Evolutionary conservation across 2,888 invertebrate genomes (phyloP), one percentile per base, ranked within the genome.

Genomic region (Cheilosia variabilis): DNA sequence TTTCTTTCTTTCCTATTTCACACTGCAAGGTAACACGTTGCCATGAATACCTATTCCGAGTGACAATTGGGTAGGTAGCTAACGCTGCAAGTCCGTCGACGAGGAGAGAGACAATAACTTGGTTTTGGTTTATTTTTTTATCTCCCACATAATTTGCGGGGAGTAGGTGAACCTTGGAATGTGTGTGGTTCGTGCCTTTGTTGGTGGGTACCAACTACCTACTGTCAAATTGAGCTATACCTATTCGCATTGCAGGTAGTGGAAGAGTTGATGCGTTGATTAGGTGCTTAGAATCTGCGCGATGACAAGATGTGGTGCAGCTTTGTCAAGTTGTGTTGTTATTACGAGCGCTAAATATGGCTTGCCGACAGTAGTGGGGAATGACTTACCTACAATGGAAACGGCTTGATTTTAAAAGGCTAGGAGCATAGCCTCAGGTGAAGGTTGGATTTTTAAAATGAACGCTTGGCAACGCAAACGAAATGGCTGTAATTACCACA

Each of bases 101-200:
- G 13, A 10, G 24, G n/a, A 63, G 37, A 43, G 5, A 37, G 75
- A 75, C 66, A 75, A 47, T 69, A 66, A 69, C 69, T 76, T 86
- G 86, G 57, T 66, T 80, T 50, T 80, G 72, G 43, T 86, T 86
- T 86, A 5, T 57, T 13, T 10, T 37, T 13, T 37, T n/a, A n/a
- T n/a, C 10, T 13, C 22, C 10, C 15, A 53, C 52, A 27, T 43
- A 22, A 27, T 27, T 27, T 60, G 58, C 50, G 58, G 47, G 72
- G 78, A 73, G 68, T 73, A 63, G 58, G 83, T 73, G 72, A 72
- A 45, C 58, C 58, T 47, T 60, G 43, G 72, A 66, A 52, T 69
- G 65, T 47, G 65, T 41, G 15, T 15, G 6, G 22, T 52, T 19
- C 4, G 31, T 2, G 5, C 7, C 27, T 19, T 10, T 57, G 22